A percentile compares a stretch with the other conserved stretches of the same genome.
Conservation (phyloP, 2,888 invertebrate species). For the Papilio elwesi region DNA sequence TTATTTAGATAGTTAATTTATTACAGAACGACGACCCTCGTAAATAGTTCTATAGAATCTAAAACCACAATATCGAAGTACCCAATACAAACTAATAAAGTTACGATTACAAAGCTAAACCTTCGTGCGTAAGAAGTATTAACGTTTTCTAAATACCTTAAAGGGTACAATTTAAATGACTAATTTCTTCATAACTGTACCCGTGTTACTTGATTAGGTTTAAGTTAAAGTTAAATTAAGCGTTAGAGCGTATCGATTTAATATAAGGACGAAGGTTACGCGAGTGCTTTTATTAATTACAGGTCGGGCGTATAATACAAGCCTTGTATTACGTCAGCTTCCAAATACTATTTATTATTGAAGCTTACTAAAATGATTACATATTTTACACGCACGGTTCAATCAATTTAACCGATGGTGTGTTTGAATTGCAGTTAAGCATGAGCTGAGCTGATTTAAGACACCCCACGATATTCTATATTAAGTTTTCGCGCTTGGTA, state of each 20-base stretch:
- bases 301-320: constrained; percentile 14
- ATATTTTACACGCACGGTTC: too few relatives aligned
- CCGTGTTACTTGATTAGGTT: constrained; percentile 19
- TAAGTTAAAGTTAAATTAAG: constrained; percentile 23
- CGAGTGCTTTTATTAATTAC: constrained; percentile 23
- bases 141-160: constrained; percentile 25
- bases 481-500: not conserved
- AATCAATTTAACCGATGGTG: too few relatives aligned
- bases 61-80: constrained; percentile 27
- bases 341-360: constrained; percentile 17
- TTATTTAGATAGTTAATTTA: constrained; percentile 28
- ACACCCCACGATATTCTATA: not conserved
- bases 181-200: constrained; percentile 24
- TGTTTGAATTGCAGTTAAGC: not conserved
- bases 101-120: constrained; percentile 19
- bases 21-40: constrained; percentile 5
- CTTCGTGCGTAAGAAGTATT: constrained; percentile 17
- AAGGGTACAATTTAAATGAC: constrained; percentile 20
- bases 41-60: constrained; percentile 30
- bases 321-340: constrained; percentile 17
- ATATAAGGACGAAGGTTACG: constrained; percentile 26
- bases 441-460: not conserved
- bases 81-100: constrained; percentile 20
- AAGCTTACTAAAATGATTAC: constrained; percentile 1
- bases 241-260: constrained; percentile 27